phyloP scores from a whole-genome alignment of 2,888 invertebrate species.

The Drosophila seclusa region DNA sequence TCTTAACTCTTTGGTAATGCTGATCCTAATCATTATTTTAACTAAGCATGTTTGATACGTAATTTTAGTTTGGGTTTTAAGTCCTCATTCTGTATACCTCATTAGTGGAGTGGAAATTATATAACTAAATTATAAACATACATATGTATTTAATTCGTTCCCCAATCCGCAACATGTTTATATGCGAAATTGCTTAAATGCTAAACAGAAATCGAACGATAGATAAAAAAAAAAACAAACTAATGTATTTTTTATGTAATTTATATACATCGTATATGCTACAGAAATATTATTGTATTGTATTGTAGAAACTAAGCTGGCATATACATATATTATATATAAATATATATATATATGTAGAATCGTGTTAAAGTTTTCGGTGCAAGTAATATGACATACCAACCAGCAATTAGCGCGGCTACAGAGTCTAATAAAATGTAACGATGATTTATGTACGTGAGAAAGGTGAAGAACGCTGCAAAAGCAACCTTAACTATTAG shows the following conservation, averaged over 20 bases:
- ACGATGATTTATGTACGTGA: slow-evolving; percentile 39
- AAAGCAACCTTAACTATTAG: slow-evolving; percentile 73
- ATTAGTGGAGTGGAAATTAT: slow-evolving; percentile 68
- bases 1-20: slow-evolving; percentile 58
- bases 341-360: slow-evolving; percentile 33
- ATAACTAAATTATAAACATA: slow-evolving; percentile 50
- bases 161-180: slow-evolving; percentile 33
- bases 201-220: slow-evolving; percentile 42
- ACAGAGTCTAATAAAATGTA: slow-evolving; percentile 70
- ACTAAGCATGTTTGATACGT: slow-evolving; percentile 46
- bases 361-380: slow-evolving; percentile 61
- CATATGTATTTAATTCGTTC: slow-evolving; percentile 35
- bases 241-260: slow-evolving; percentile 79
- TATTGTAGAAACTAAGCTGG: slow-evolving; percentile 56
- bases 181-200: slow-evolving; percentile 49
- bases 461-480: slow-evolving; percentile 38
- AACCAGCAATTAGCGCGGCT: slow-evolving; percentile 59
- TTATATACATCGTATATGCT: slow-evolving; percentile 59
- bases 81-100: slow-evolving; percentile 73
- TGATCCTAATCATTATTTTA: slow-evolving; percentile 62
- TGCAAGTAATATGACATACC: slow-evolving; percentile 55
- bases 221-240: slow-evolving; percentile 26
- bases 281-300: slow-evolving; percentile 44
- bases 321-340: slow-evolving; percentile 24
- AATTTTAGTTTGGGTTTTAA: slow-evolving; percentile 63